Evolutionary conservation across 2,888 invertebrate species (phyloP), one percentile per base, ranked within the genome.

Genomic region (Cetonia aurata): DNA sequence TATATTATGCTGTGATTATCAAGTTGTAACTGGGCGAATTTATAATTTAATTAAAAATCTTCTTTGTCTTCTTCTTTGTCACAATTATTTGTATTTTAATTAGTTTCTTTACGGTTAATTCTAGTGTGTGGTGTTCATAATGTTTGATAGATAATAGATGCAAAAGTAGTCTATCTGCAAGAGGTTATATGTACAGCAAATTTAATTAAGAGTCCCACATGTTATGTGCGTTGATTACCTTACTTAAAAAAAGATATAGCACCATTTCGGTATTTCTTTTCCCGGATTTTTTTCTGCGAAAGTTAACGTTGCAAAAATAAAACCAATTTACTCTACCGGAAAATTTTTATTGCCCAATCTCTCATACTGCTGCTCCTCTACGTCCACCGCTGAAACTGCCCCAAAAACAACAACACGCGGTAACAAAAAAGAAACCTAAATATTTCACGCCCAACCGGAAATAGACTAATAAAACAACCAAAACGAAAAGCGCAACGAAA

Each of bases 281-380:
- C 25, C 33, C 33, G 46, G 46, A 15, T 44, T 59, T n/a, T 48
- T 48, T 41, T 37, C 33, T 6, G 25, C 31, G 4, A 41, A 13
- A 62, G 25, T 62, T 48, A 48, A 62, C 62, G 48, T 62, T 62
- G 62, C 62, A 62, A 62, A 62, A 62, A 62, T 62, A 62, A 62
- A 62, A 62, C 62, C 62, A 62, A 62, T 62, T 62, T 62, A 17
- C 46, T 62, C 48, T 33, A 48, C 31, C 31, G 62, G 62, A 62
- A 62, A 48, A 62, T 62, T 62, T 62, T 62, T 62, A 62, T 62
- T 62, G 62, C 62, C 48, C 42, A 62, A 62, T 62, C 62, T 48
- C 62, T 62, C 62, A 62, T 48, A 62, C 62, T 62, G 62, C 62
- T 59, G 1, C 25, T 15, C 3, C 15, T 56, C 41, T 56, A 56